phyloP scores from a whole-genome alignment of 2,888 invertebrate species.

The Chloromyia formosa region DNA sequence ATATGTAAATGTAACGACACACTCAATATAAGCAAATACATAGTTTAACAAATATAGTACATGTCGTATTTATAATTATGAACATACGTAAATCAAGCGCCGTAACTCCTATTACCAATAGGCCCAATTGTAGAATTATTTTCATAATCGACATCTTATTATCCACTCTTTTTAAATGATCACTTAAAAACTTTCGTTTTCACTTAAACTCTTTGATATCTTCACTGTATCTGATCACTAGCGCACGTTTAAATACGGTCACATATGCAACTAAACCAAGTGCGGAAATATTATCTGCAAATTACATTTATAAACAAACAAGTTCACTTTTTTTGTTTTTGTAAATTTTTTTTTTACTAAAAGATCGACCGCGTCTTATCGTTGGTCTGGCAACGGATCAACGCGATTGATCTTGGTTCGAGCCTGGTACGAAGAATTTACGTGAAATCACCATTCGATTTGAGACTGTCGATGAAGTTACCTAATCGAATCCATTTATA shows the following conservation, averaged over 20 bases:
- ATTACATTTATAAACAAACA: no score
- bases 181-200: neutral
- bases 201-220: neutral
- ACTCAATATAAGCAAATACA: no score
- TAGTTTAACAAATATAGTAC: no score
- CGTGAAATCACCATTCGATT: conserved; percentile 28
- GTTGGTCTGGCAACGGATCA: no score
- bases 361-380: no score
- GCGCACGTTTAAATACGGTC: neutral
- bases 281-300: no score
- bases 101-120: neutral
- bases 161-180: neutral
- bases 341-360: no score
- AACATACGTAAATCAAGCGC: conserved; percentile 22
- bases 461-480: conserved; percentile 11
- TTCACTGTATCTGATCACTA: neutral
- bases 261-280: no score
- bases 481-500: conserved; percentile 39
- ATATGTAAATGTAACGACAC: no score
- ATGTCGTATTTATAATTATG: no score
- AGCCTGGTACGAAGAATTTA: conserved; percentile 1
- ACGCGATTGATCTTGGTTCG: no score
- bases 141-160: neutral
- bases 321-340: no score
- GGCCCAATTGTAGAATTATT: neutral